A percentile compares a stretch with the other conserved stretches of the same genome.
Evolutionary conservation across 1,140 invertebrate genomes (phyloP).

Genomic region (Heliconius melpomene): DNA sequence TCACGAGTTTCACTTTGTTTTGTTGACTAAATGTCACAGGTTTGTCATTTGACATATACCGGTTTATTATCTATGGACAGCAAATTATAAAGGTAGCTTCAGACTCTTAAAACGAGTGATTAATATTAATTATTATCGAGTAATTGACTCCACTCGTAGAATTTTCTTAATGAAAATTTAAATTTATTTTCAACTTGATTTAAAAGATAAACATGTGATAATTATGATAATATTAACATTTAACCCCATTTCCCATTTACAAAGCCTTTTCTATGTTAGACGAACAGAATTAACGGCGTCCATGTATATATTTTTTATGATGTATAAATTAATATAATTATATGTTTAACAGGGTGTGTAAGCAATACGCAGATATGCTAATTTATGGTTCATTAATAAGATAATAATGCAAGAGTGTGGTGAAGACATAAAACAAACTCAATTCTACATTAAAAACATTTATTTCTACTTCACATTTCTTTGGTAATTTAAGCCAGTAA

Average conservation of each 20-base stretch:
- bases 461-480: slow-evolving; percentile 18
- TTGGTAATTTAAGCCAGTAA: slow-evolving; percentile 24
- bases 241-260: too few species aligned
- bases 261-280: too few species aligned
- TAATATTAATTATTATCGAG: background rate
- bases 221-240: too few species aligned
- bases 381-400: background rate
- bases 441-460: slow-evolving; percentile 7
- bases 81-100: background rate
- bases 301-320: too few species aligned
- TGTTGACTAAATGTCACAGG: slow-evolving; percentile 22
- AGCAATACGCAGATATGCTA: background rate
- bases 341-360: too few species aligned
- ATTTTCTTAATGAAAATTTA: too few species aligned
- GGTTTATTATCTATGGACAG: background rate
- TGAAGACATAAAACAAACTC: background rate
- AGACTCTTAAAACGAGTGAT: background rate
- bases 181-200: too few species aligned
- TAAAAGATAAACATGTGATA: too few species aligned
- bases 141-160: too few species aligned
- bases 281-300: too few species aligned
- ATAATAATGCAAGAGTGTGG: background rate
- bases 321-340: too few species aligned
- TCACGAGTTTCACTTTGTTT: slow-evolving; percentile 19
- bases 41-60: background rate